phyloP scores from a whole-genome alignment of 2,113 vertebrate species.

The Psilopogon haemacephalus region DNA sequence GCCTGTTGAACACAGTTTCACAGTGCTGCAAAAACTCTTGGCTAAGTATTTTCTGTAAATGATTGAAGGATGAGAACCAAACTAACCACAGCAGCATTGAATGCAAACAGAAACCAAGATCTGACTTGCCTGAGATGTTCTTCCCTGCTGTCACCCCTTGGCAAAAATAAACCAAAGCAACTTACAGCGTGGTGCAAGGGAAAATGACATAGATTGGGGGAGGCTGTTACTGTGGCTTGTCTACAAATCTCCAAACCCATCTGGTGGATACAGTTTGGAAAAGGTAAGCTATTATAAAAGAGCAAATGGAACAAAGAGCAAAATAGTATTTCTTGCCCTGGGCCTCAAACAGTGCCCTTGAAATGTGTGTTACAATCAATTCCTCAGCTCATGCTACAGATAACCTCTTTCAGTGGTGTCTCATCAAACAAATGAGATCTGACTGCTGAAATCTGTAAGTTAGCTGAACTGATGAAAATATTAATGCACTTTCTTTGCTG shows the following conservation, averaged over 20 bases:
- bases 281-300: conserved; percentile 8
- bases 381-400: conserved; percentile 61
- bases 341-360: conserved; percentile 58
- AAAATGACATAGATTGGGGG: neutral
- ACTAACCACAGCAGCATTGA: neutral
- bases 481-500: conserved; percentile 60
- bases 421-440: conserved; percentile 71
- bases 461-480: conserved; percentile 67
- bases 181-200: neutral
- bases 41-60: neutral
- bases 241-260: neutral
- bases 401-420: conserved; percentile 62
- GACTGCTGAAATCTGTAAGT: conserved; percentile 51
- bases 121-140: neutral
- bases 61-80: neutral
- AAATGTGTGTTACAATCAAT: conserved; percentile 71
- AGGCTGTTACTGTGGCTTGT: neutral
- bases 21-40: neutral
- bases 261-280: neutral
- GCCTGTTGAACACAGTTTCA: neutral
- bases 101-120: neutral
- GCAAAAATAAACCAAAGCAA: neutral
- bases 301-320: conserved; percentile 43
- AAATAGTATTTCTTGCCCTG: conserved; percentile 39
- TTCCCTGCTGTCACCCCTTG: fast-evolving